These are phyloP conservation scores for Poeciliopsis gracilis DNA, from an alignment of 2,797 vertebrate species.

Conservation along the genomic window DNA sequence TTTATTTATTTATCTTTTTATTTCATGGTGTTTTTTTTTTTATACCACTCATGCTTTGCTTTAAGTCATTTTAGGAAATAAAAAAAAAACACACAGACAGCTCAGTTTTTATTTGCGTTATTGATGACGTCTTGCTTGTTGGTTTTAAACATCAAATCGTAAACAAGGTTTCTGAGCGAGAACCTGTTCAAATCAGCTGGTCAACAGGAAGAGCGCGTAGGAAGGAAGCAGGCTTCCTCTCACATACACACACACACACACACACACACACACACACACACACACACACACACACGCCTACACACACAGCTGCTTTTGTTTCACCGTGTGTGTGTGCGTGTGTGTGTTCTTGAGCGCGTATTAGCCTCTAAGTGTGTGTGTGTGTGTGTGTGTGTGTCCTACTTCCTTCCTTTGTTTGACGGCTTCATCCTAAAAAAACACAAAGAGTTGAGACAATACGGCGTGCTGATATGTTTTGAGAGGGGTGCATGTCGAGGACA, in stretches of 20 bases:
- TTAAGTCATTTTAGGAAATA: background rate
- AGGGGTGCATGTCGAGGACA: background rate
- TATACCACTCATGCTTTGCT: background rate
- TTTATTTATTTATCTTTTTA: background rate
- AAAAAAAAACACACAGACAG: background rate
- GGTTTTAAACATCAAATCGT: background rate
- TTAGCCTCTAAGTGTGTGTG: conserved; percentile 19
- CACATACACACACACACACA: conserved; percentile 4
- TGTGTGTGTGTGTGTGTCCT: conserved; percentile 46
- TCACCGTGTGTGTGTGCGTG: conserved; percentile 9
- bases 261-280: background rate
- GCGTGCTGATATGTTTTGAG: conserved; percentile 2
- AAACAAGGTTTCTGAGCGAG: background rate
- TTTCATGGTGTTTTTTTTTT: background rate
- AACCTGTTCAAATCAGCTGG: conserved; percentile 4
- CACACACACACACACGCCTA: conserved; percentile 6
- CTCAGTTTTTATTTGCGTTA: background rate
- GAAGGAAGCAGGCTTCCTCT: conserved; percentile 42
- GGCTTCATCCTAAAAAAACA: conserved; percentile 24
- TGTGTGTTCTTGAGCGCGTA: conserved; percentile 19
- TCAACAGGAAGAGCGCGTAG: conserved; percentile 38
- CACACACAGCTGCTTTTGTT: conserved; percentile 12
- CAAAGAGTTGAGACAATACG: conserved; percentile 26
- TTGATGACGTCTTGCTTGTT: background rate
- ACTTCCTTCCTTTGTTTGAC: conserved; percentile 66